Conservation (phyloP, 2,113 vertebrate species). For the Smithornis capensis region DNA sequence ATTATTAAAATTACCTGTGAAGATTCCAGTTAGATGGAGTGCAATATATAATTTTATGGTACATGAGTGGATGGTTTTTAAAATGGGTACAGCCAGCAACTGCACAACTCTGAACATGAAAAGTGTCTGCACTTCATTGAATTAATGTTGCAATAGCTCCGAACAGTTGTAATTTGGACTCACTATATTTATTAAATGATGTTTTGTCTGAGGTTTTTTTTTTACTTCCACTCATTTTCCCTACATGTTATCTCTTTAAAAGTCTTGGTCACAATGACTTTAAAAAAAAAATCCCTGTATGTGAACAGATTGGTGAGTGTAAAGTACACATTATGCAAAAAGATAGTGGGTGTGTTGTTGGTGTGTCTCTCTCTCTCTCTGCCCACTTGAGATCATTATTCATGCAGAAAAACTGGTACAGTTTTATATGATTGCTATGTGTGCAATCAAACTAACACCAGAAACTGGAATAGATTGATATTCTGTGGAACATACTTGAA, state of each 20-base stretch:
- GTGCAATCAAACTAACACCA: not conserved
- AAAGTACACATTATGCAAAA: slow-evolving; percentile 48
- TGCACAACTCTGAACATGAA: not conserved
- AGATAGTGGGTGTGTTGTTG: slow-evolving; percentile 5
- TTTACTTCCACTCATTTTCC: not conserved
- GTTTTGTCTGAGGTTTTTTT: not conserved
- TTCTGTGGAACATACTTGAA: not conserved
- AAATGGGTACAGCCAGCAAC: not conserved
- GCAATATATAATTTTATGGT: not conserved
- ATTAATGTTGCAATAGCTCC: not conserved
- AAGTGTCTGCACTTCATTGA: not conserved
- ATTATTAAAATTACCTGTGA: not conserved
- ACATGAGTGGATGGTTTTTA: not conserved
- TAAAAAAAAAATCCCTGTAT: not conserved
- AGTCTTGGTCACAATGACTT: not conserved
- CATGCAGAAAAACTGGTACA: slow-evolving; percentile 47
- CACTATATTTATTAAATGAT: not conserved
- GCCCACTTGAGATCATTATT: not conserved
- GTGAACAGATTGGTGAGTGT: slow-evolving; percentile 36
- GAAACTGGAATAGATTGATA: not conserved
- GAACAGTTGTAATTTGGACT: not conserved
- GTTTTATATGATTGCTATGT: not conserved
- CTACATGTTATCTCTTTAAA: not conserved
- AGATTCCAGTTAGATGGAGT: not conserved
- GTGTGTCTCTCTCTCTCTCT: slow-evolving; percentile 29